Evolutionary conservation across 2,888 invertebrate species (phyloP), one percentile per base, ranked within the genome.

Genomic region (Tricholauxania praeusta): DNA sequence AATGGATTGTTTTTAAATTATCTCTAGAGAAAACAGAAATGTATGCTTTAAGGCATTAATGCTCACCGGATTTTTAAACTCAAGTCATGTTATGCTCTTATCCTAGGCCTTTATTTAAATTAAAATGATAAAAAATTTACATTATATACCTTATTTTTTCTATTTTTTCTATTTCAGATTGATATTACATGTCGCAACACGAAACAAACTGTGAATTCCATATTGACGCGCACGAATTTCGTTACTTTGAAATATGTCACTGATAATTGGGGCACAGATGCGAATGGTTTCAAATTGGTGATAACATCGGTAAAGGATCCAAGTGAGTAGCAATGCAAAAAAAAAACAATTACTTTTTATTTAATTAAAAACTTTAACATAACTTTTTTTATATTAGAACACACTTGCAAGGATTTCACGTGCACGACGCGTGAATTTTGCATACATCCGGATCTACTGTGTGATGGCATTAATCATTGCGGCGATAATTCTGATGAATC

Each of bases 241-340:
- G 95, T 97, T 84, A 97, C 96, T 70, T 91, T 97, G 81, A 96
- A 95, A 88, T 97, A 96, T 90, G 94, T 95, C 84, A 96, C 97
- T 68, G 96, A 97, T 89, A 92, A 92, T 84, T 96, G 96, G 95
- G 96, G 96, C 78, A 96, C 96, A 76, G 94, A 94, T 87, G 92
- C 93, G 82, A 96, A 96, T 88, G 96, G 96, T 82, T 97, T 97
- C 90, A 94, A 94, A 83, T 92, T 97, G 84, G 93, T 97, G 88
- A 95, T 97, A 90, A 97, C 97, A 77, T 95, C 96, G 81, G 95
- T 96, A 85, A 97, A 96, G 88, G 96, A 96, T 91, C 94, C 94
- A 84, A 94, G 96, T 96, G 89, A 94, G 95, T 93, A 88, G 69
- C 49, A 74, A 10, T 60, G 51, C 66, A 57, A 48, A 59, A 48